Evolutionary conservation across 2,888 invertebrate genomes (phyloP), one percentile per base, ranked within the genome.

Genomic region (Brachylomia viminalis): DNA sequence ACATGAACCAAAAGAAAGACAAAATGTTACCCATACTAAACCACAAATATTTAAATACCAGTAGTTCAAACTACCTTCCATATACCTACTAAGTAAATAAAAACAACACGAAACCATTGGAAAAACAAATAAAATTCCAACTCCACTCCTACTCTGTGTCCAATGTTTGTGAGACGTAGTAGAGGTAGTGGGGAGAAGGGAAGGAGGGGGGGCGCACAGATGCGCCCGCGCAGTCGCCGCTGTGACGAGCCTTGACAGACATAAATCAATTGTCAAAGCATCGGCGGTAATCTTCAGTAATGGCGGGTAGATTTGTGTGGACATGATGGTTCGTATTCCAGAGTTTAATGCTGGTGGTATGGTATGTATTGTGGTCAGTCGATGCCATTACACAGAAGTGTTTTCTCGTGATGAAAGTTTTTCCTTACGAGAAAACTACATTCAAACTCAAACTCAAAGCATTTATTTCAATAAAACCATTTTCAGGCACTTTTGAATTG

Each of bases 211-310:
- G 82, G 85, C 84, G 86, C 84, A 90, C 94, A 94, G 93, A 93
- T 95, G 95, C 95, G 95, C 94, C 88, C 90, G 93, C 95, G 95
- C 95, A 93, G 94, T 89, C 94, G 94, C 93, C 94, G 92, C 92
- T 90, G 91, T 96, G 96, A 96, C 95, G 96, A 94, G 95, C 91
- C 95, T 91, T 96, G 96, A 96, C 95, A 93, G 96, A 94, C 96
- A 96, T 96, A 96, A 96, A 96, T 96, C 96, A 96, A 96, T 96
- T 96, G 96, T 96, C 96, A 96, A 93, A 94, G 92, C 94, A 93
- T 88, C 86, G 79, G 92, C 93, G 92, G 93, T 94, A 94, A 95
- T 95, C 95, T 95, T 92, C 92, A 92, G 93, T 94, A 93, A 94
- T 94, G 93, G 94, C 88, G 89, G 90, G 82, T 88, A 88, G 91